Base-by-base conservation (phyloP, 2,888 invertebrate genomes). In the Zeuzera pyrina region DNA sequence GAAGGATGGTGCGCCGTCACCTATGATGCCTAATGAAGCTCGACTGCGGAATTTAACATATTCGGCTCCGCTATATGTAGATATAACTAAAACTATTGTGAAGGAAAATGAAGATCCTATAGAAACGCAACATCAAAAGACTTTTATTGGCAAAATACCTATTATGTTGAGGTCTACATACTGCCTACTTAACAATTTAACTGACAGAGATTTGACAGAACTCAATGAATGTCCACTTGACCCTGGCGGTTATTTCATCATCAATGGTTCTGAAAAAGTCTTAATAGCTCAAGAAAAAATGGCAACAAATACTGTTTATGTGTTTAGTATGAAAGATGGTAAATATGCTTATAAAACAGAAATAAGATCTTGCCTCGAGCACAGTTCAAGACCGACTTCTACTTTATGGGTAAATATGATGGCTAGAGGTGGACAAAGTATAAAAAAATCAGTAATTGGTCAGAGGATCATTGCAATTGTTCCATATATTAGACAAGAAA, bases 11-110 rank as follows among this genome's bases (percentile, higher is more conserved):
- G 96, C 98, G 0, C 98, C 98, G 8, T 94, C 95, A 35, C 97
- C 98, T 36, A 98, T 99, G 98, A 99, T 99, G 97, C 99, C 99
- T 0, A 99, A 99, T 61, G 99, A 99, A 78, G 99, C 99, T 3
- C 89, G 99, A 40, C 86, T 99, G 32, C 87, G 99, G 36, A 99
- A 99, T 81, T 84, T 98, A 23, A 98, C 98, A 0, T 99, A 99
- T 72, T 98, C 98, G 0, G 98, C 99, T 1, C 99, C 99, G 1
- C 84, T 99, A 0, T 99, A 99, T 77, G 98, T 99, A 0, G 99
- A 99, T 69, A 98, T 99, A 37, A 96, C 95, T 0, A 99, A 99
- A 85, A 97, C 95, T 0, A 93, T 97, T 49, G 88, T 94, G 3
- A 92, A 93, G 61, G 96, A 97, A 56, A 92, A 92, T 15, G 91